These are phyloP conservation scores for Eupithecia abbreviata DNA, from an alignment of 2,888 invertebrate genomes.

Conservation along the genomic window DNA sequence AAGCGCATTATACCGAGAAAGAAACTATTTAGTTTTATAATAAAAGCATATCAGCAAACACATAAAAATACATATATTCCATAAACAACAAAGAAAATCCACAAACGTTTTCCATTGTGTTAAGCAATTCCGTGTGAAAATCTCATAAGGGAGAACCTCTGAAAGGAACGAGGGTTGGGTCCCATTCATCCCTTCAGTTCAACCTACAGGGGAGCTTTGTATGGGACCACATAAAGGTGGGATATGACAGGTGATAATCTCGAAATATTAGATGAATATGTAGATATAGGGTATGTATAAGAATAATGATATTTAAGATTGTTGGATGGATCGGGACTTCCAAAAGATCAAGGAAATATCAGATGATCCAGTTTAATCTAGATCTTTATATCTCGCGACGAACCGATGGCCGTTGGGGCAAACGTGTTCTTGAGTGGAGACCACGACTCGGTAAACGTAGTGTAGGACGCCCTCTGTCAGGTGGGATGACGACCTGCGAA, in stretches of 20 bases:
- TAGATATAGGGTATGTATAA: background rate
- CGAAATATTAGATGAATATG: constrained; percentile 24
- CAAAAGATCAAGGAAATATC: too few relatives aligned
- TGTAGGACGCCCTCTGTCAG: too few relatives aligned
- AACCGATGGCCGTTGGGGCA: too few relatives aligned
- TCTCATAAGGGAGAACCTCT: constrained; percentile 58
- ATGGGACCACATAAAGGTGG: constrained; percentile 32
- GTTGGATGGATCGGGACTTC: background rate
- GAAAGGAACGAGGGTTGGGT: constrained; percentile 62
- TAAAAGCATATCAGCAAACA: constrained; percentile 16
- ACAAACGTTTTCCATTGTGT: constrained; percentile 57
- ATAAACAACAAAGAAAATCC: constrained; percentile 49
- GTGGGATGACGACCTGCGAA: too few relatives aligned
- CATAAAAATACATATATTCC: constrained; percentile 29
- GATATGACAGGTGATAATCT: constrained; percentile 37
- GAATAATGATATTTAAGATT: background rate
- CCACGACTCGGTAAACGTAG: too few relatives aligned
- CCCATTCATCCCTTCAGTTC: constrained; percentile 63
- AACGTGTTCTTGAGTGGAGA: too few relatives aligned
- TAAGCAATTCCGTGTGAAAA: constrained; percentile 60
- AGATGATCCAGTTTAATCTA: too few relatives aligned
- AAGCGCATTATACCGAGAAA: background rate
- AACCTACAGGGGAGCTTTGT: constrained; percentile 40
- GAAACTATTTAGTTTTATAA: background rate
- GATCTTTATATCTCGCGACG: too few relatives aligned